phyloP scores from a whole-genome alignment of 2,888 invertebrate species.

The Panopea generosa region DNA sequence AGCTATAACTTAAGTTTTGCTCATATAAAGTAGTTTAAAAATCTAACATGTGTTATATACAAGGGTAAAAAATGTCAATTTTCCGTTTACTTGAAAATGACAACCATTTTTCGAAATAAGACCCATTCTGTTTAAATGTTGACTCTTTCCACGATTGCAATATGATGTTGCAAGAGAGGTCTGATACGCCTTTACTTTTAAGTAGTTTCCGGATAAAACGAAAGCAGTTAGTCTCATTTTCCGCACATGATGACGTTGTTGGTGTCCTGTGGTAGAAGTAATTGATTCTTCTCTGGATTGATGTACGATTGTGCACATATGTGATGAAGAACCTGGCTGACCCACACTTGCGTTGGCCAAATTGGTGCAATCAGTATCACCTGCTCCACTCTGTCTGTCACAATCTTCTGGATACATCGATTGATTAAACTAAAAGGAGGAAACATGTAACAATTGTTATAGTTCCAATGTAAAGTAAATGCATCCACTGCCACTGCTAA shows the following conservation, averaged over 20 bases:
- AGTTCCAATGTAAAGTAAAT: too few species aligned
- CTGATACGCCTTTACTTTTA: slow-evolving; percentile 5
- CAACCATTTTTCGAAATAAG: too few species aligned
- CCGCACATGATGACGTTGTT: too few species aligned
- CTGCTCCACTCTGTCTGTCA: background rate
- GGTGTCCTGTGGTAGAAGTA: too few species aligned
- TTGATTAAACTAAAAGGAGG: slow-evolving; percentile 7
- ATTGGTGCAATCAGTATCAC: slow-evolving; percentile 2
- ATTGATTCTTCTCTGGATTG: background rate
- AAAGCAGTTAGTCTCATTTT: too few species aligned
- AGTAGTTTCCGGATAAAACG: background rate
- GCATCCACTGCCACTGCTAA: too few species aligned
- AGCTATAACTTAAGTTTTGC: too few species aligned
- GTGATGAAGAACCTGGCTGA: background rate
- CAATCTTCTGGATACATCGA: slow-evolving; percentile 1
- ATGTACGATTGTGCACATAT: slow-evolving; percentile 4
- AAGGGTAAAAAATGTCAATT: too few species aligned
- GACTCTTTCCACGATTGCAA: slow-evolving; percentile 7
- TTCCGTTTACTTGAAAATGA: too few species aligned
- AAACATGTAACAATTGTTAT: background rate
- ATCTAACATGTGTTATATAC: too few species aligned
- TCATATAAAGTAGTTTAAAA: too few species aligned
- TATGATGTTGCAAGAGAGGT: background rate
- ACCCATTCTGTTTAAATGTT: background rate
- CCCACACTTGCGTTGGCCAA: slow-evolving; percentile 13